phyloP scores from a whole-genome alignment of 2,113 vertebrate genomes.

The Trogon melanurus region DNA sequence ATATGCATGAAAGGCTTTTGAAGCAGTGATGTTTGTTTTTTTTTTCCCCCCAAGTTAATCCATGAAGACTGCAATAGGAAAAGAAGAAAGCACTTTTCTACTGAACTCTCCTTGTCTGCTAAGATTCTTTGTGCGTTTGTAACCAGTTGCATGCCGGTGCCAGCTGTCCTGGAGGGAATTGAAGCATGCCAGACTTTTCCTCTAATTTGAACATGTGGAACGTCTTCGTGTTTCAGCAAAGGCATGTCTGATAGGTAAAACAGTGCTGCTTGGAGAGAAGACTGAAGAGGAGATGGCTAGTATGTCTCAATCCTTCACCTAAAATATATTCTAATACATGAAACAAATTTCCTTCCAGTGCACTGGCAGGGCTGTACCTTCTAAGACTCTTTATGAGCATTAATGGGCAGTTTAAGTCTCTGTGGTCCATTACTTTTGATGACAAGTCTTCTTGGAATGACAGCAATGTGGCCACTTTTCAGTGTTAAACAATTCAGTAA shows the following conservation, averaged over 20 bases:
- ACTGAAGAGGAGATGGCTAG: background rate
- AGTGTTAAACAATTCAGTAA: background rate
- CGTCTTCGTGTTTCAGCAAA: background rate
- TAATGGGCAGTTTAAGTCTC: background rate
- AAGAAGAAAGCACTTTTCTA: background rate
- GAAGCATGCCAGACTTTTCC: background rate
- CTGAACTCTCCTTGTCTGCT: background rate
- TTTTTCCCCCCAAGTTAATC: background rate
- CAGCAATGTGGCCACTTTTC: background rate
- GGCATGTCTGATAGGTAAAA: background rate
- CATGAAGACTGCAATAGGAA: background rate
- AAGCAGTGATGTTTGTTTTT: background rate
- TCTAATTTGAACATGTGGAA: slow-evolving; percentile 6
- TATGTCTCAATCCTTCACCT: background rate
- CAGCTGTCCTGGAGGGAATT: background rate
- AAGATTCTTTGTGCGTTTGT: background rate
- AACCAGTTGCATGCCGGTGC: background rate
- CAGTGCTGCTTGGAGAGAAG: background rate
- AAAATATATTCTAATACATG: background rate
- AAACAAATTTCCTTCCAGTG: background rate
- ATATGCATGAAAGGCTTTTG: slow-evolving; percentile 15
- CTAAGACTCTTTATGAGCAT: background rate
- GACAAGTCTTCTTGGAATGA: background rate
- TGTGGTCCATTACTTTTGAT: background rate
- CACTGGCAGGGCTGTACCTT: background rate